Conservation (phyloP, 2,797 vertebrate species). For the Melanotaenia trifasciata region DNA sequence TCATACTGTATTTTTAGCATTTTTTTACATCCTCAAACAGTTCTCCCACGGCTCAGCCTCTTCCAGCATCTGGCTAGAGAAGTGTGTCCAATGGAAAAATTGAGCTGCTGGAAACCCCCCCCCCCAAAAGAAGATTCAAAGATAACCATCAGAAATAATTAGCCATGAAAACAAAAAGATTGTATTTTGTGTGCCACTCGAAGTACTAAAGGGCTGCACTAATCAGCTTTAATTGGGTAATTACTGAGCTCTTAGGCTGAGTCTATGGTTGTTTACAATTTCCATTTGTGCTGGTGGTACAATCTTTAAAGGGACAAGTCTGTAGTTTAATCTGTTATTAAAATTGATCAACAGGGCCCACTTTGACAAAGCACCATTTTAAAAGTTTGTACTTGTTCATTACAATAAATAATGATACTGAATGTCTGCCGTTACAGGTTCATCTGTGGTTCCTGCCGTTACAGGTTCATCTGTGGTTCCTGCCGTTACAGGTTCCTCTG, state of each 20-base stretch:
- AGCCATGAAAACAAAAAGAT: constrained; percentile 37
- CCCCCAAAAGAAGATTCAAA: background rate
- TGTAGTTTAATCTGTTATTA: background rate
- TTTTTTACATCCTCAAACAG: constrained; percentile 4
- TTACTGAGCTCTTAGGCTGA: constrained; percentile 37
- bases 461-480: too few species aligned
- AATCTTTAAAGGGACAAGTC: constrained; percentile 15
- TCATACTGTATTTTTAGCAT: constrained; percentile 12
- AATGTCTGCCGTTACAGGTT: background rate
- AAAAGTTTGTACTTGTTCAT: background rate
- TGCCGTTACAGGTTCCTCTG: constrained; percentile 59
- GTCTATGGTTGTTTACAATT: constrained; percentile 31
- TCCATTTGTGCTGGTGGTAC: constrained; percentile 20
- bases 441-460: too few species aligned
- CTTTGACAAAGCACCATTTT: background rate
- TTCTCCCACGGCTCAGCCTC: constrained; percentile 21
- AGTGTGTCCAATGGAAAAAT: constrained; percentile 41
- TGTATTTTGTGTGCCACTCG: constrained; percentile 26
- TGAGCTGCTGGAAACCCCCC: constrained; percentile 26
- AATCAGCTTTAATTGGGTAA: constrained; percentile 59
- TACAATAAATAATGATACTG: background rate
- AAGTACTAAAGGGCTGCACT: constrained; percentile 37
- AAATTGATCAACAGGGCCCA: background rate
- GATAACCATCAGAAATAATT: constrained; percentile 54
- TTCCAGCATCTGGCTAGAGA: constrained; percentile 13